A percentile compares a stretch with the other conserved stretches of the same genome.
Conservation (phyloP, 1,140 invertebrate species). For the Nasonia giraulti region DNA sequence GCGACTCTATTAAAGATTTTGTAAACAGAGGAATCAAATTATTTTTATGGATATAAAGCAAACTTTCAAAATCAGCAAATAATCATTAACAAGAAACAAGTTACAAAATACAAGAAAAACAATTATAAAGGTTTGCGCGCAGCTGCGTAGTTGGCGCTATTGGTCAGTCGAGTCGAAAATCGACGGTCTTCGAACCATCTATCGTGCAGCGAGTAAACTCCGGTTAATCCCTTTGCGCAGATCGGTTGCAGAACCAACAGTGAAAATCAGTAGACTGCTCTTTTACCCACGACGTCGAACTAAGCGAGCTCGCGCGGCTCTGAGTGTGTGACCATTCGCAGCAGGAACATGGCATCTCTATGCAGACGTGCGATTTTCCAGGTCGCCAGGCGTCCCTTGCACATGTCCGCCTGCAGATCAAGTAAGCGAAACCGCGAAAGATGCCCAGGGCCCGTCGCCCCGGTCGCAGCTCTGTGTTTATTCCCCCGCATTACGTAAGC, state of each 20-base stretch:
- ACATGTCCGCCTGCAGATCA: conserved; percentile 28
- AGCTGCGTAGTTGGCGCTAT: too few relatives aligned
- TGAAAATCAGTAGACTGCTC: neutral
- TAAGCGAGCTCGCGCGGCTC: neutral
- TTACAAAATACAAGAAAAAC: too few relatives aligned
- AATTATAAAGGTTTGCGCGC: too few relatives aligned
- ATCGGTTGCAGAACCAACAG: neutral
- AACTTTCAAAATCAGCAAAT: too few relatives aligned
- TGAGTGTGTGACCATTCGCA: neutral
- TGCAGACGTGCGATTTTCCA: conserved; percentile 72
- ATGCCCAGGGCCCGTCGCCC: neutral
- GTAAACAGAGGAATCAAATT: too few relatives aligned
- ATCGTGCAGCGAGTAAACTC: neutral
- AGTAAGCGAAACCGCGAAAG: neutral
- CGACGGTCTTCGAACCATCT: neutral
- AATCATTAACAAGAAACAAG: too few relatives aligned
- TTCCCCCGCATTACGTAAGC: conserved; percentile 64
- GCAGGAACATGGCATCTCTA: conserved; percentile 76
- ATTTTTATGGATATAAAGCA: too few relatives aligned
- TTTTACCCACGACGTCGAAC: neutral
- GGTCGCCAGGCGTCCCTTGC: conserved; percentile 24
- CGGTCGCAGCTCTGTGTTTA: neutral
- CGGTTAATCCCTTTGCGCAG: neutral
- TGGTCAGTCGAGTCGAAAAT: neutral
- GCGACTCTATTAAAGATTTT: too few relatives aligned